Percentiles rank a stretch among this genome's conserved stretches.
These are phyloP conservation scores for Agonum fuliginosum DNA, from an alignment of 2,888 invertebrate species.

Conservation along the genomic window DNA sequence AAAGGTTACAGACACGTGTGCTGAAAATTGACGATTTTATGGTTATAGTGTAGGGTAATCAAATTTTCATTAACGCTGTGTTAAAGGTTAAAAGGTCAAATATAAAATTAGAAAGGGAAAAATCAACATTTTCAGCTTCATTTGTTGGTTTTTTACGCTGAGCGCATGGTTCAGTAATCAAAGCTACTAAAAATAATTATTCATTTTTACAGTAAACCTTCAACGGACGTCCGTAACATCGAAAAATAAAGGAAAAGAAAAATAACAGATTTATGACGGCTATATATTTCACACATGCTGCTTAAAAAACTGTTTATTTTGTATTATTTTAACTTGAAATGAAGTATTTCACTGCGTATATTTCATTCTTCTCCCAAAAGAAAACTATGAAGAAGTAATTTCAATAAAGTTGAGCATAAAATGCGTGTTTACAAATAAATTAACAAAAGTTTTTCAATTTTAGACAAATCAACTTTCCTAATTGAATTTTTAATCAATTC, in stretches of 20 bases:
- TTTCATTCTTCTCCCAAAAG: not conserved
- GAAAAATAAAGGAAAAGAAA: constrained; percentile 3
- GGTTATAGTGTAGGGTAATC: too few relatives aligned
- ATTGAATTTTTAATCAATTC: constrained; percentile 16
- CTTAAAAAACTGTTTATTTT: constrained; percentile 2
- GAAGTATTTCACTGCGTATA: not conserved
- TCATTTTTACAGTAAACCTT: not conserved
- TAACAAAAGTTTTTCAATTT: constrained; percentile 22
- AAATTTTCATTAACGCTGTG: constrained; percentile 20
- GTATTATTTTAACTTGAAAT: not conserved
- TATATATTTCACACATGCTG: not conserved
- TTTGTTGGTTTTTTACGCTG: constrained; percentile 30
- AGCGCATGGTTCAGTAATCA: constrained; percentile 37
- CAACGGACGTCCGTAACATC: not conserved
- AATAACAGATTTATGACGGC: constrained; percentile 4
- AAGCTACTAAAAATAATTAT: constrained; percentile 38
- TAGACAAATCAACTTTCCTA: not conserved
- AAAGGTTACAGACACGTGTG: too few relatives aligned
- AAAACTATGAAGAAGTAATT: constrained; percentile 1
- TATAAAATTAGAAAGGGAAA: constrained; percentile 33
- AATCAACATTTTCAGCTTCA: constrained; percentile 12
- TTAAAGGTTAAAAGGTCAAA: constrained; percentile 17
- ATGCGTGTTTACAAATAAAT: constrained; percentile 1
- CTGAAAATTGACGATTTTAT: too few relatives aligned
- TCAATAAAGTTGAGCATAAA: not conserved